Percentiles rank a stretch among this genome's conserved stretches.
phyloP scores from a whole-genome alignment of 92 coral and sea anemone genomes.

The Muricea muricata region DNA sequence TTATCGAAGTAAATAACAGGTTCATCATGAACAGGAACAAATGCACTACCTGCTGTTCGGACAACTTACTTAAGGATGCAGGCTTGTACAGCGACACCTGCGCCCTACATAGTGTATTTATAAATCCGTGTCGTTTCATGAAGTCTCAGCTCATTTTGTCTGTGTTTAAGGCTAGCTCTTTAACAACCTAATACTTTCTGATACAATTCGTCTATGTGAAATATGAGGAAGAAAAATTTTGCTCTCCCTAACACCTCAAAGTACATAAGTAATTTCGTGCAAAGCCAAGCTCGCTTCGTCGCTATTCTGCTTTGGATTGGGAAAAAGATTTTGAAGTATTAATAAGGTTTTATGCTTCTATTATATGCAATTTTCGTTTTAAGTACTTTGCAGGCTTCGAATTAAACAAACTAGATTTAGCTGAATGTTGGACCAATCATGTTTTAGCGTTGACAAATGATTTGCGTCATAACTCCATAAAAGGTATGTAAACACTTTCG shows the following conservation, averaged over 20 bases:
- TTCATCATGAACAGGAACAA: not conserved
- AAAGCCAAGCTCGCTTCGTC: not conserved
- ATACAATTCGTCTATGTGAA: not conserved
- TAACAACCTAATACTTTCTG: not conserved
- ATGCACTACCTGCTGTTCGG: not conserved
- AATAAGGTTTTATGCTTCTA: constrained; percentile 13
- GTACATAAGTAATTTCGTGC: not conserved
- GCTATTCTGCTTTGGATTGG: not conserved
- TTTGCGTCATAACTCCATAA: constrained; percentile 56
- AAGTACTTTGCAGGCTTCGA: not conserved
- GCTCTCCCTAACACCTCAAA: not conserved
- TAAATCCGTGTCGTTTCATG: not conserved
- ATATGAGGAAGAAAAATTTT: not conserved
- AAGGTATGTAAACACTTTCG: constrained; percentile 43
- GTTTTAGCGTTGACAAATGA: constrained; percentile 20
- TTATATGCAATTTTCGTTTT: constrained; percentile 5
- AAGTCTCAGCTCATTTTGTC: constrained; percentile 5
- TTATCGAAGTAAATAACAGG: no score
- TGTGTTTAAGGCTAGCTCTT: not conserved
- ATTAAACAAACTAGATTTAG: constrained; percentile 24
- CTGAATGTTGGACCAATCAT: constrained; percentile 25
- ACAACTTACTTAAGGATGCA: not conserved
- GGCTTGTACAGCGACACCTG: not conserved
- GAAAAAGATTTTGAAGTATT: not conserved
- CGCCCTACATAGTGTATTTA: no score